A percentile compares a stretch with the other conserved stretches of the same genome.
phyloP scores from a whole-genome alignment of 2,797 vertebrate species.

The Helarctos malayanus region DNA sequence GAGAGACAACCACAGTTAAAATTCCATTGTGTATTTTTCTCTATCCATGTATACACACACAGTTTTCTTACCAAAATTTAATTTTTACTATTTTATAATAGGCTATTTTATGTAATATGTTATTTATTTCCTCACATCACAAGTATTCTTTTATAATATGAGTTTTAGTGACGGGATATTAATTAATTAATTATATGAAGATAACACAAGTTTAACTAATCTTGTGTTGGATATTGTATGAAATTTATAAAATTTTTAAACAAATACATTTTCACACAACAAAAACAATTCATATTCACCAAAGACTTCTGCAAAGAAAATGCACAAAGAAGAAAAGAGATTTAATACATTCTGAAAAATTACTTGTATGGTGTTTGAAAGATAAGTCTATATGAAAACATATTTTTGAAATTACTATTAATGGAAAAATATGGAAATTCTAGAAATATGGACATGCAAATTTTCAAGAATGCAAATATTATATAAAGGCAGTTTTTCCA shows the following conservation, averaged over 20 bases:
- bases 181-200: conserved; percentile 34
- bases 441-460: neutral
- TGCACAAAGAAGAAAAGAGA: conserved; percentile 1
- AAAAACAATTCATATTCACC: conserved; percentile 47
- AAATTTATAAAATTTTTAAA: conserved; percentile 50
- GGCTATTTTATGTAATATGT: neutral
- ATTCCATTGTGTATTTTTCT: neutral
- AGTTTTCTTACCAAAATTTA: conserved; percentile 38
- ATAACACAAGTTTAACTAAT: neutral
- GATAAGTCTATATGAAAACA: neutral
- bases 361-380: conserved; percentile 28
- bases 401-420: conserved; percentile 38
- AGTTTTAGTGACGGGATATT: conserved; percentile 10
- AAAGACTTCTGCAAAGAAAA: neutral
- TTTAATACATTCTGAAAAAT: neutral
- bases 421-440: neutral
- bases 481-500: conserved; percentile 37
- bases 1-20: neutral
- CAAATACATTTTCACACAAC: conserved; percentile 38
- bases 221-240: neutral
- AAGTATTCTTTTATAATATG: neutral
- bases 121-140: neutral
- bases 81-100: conserved; percentile 5
- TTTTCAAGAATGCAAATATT: conserved; percentile 7
- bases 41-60: neutral